Percentiles rank a stretch among this genome's conserved stretches.
phyloP scores from a whole-genome alignment of 2,113 vertebrate species.

The Erinaceus europaeus region DNA sequence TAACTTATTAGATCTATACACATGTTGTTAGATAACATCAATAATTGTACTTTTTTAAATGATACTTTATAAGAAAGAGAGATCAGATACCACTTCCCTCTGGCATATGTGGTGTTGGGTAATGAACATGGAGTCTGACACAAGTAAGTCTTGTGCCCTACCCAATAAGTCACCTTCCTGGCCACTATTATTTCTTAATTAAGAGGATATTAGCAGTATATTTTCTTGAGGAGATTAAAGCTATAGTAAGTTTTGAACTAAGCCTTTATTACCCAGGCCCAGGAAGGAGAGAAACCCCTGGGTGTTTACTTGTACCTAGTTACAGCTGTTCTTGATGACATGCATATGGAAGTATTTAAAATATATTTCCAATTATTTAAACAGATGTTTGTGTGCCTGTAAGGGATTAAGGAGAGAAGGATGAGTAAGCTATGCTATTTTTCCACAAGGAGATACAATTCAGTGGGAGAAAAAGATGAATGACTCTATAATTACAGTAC shows the following conservation, averaged over 20 bases:
- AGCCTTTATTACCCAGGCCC: background rate
- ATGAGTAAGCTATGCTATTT: background rate
- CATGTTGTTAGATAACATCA: too few species aligned
- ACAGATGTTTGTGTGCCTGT: background rate
- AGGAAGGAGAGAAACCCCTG: background rate
- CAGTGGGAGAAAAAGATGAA: background rate
- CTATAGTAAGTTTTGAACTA: background rate
- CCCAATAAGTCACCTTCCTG: too few species aligned
- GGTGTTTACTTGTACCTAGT: background rate
- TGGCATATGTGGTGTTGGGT: too few species aligned
- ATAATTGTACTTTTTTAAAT: too few species aligned
- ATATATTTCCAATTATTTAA: background rate
- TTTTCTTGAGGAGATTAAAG: background rate
- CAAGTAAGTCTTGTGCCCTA: too few species aligned
- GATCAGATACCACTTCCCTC: too few species aligned
- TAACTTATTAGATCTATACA: background rate
- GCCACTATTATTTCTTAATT: too few species aligned
- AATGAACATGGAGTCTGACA: too few species aligned
- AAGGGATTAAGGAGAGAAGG: background rate
- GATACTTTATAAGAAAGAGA: too few species aligned
- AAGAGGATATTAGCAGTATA: too few species aligned
- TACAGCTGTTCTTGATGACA: background rate
- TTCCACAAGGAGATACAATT: background rate
- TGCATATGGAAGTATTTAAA: background rate
- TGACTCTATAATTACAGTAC: background rate